Base-by-base conservation (phyloP, 2,888 invertebrate genomes). In the Chloroclysta siterata region DNA sequence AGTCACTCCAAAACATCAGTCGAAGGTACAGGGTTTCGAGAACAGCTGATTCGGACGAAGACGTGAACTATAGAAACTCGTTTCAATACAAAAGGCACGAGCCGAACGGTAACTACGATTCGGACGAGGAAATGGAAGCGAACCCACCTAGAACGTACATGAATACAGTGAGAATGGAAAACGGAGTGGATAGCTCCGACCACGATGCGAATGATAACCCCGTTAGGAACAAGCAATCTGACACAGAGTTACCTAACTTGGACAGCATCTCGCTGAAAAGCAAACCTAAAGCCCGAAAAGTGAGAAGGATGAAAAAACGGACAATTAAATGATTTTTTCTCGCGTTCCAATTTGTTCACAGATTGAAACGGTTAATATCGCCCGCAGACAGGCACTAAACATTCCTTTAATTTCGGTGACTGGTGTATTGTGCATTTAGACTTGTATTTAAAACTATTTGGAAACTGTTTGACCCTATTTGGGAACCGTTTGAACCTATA, bases 321-420 rank as follows among this genome's bases (percentile, higher is more conserved):
- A 89, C 90, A 71, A 86, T 88, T 63, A 93, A 93, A 92, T 93
- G 93, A 93, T 93, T 91, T 65, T 79, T 88, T 85, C 80, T 89
- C 63, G 89, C 89, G 72, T 84, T 88, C 72, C 88, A 87, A 79
- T 92, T 90, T 78, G 87, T 92, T 73, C 84, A 90, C 75, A 84
- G 89, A 75, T 77, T 91, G 81, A 81, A 82, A 74, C 81, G 72
- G 52, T 80, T 73, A 69, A 80, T 83, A 63, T 70, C 74, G 46
- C 70, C 73, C 55, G 57, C 72, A 60, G 71, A 75, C 62, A 72
- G 72, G 71, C 74, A 78, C 67, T 79, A 70, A 84, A 84, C 88
- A 87, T 88, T 87, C 89, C 87, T 80, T 46, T 75, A 65, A 76
- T 76, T 77, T 77, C 73, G 84, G 88, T 89, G 87, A 84, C 74